phyloP scores from a whole-genome alignment of 2,797 vertebrate species.

The Poeciliopsis presidionis region DNA sequence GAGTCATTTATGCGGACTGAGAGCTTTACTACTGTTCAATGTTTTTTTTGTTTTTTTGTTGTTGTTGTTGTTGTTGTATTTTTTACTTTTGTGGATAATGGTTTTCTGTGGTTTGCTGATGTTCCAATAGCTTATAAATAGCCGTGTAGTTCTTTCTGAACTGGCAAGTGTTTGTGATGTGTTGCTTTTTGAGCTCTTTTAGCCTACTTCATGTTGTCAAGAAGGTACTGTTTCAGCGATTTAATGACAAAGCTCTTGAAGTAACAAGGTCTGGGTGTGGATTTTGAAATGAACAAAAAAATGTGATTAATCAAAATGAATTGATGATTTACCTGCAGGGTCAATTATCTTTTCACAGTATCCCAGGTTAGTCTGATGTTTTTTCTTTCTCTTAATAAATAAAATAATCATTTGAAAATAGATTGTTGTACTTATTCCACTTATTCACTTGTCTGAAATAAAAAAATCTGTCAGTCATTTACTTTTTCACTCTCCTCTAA shows the following conservation, averaged over 20 bases:
- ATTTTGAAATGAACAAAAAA: neutral
- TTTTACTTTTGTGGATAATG: neutral
- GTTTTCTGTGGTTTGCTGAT: neutral
- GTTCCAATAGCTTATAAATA: neutral
- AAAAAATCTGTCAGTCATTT: neutral
- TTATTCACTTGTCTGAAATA: neutral
- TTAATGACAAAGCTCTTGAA: neutral
- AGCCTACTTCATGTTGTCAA: neutral
- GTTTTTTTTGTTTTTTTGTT: too few species aligned
- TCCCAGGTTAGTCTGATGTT: neutral
- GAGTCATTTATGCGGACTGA: neutral
- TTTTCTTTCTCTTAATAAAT: neutral
- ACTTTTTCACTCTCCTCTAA: neutral
- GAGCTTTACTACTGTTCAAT: neutral
- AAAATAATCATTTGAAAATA: neutral
- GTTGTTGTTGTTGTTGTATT: too few species aligned
- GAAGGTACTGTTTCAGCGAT: neutral
- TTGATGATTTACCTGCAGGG: neutral
- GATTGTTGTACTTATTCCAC: neutral
- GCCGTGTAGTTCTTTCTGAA: neutral
- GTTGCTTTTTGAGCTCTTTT: neutral
- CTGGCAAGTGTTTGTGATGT: neutral
- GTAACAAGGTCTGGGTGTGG: neutral
- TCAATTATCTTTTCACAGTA: neutral
- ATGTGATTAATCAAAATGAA: neutral